Conservation (phyloP, 2,113 vertebrate species). For the Equus przewalskii region DNA sequence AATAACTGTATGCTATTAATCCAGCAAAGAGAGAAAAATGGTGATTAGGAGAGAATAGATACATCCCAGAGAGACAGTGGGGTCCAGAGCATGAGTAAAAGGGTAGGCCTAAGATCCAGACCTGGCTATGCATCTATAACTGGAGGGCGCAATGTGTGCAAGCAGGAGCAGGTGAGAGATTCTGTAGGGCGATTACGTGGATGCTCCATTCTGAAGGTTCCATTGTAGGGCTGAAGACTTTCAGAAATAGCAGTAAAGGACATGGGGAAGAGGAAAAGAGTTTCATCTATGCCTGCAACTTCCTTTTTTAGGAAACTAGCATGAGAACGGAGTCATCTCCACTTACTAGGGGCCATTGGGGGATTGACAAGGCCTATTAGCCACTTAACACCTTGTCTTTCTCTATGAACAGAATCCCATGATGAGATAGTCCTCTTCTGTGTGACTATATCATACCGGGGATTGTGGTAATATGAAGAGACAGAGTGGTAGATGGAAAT, state of each 20-base stretch:
- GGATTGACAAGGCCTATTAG: not conserved
- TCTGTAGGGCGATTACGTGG: not conserved
- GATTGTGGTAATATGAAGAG: not conserved
- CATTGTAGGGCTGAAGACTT: not conserved
- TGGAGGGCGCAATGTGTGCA: accelerated
- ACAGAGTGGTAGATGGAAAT: not conserved
- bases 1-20: not conserved
- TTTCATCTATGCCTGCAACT: not conserved
- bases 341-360: accelerated
- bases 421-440: not conserved
- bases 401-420: not conserved
- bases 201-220: not conserved
- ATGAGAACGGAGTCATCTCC: not conserved
- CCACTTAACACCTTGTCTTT: not conserved
- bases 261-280: not conserved
- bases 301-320: not conserved
- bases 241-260: not conserved
- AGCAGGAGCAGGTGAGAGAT: not conserved
- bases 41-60: not conserved
- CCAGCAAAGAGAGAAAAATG: not conserved
- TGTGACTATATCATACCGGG: not conserved
- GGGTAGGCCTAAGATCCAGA: not conserved
- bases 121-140: not conserved
- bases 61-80: not conserved
- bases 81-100: not conserved